A percentile compares a stretch with the other conserved stretches of the same genome.
These are phyloP conservation scores for Noctua pronuba DNA, from an alignment of 2,888 invertebrate genomes.

Conservation along the genomic window DNA sequence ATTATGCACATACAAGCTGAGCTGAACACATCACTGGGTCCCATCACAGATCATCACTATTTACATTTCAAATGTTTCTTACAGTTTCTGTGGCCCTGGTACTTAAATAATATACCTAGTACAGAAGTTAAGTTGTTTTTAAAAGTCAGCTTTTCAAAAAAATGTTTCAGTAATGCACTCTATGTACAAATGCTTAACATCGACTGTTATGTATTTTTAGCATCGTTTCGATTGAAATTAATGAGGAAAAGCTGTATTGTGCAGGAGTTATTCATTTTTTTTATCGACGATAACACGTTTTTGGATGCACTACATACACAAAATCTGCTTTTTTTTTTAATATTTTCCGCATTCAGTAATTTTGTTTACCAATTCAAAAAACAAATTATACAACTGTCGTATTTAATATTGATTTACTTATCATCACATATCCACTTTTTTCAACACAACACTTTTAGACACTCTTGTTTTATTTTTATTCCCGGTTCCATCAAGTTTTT, in stretches of 20 bases:
- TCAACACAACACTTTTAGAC: constrained; percentile 2
- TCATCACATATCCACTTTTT: background rate
- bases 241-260: constrained; percentile 26
- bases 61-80: background rate
- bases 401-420: background rate
- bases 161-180: background rate
- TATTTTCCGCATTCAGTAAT: no score
- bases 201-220: background rate
- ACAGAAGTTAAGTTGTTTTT: constrained; percentile 1
- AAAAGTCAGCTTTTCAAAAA: background rate
- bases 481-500: constrained; percentile 6
- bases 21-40: background rate
- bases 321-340: background rate
- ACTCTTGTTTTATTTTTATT: background rate
- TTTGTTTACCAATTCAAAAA: background rate
- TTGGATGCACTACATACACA: background rate
- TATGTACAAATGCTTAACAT: background rate
- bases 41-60: background rate
- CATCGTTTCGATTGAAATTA: constrained; percentile 1
- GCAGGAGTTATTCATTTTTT: constrained; percentile 1
- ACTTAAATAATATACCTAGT: background rate
- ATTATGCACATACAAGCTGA: background rate
- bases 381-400: background rate
- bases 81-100: constrained; percentile 29
- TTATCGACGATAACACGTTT: background rate